phyloP scores from a whole-genome alignment of 2,888 invertebrate genomes.

The Acheta domesticus region DNA sequence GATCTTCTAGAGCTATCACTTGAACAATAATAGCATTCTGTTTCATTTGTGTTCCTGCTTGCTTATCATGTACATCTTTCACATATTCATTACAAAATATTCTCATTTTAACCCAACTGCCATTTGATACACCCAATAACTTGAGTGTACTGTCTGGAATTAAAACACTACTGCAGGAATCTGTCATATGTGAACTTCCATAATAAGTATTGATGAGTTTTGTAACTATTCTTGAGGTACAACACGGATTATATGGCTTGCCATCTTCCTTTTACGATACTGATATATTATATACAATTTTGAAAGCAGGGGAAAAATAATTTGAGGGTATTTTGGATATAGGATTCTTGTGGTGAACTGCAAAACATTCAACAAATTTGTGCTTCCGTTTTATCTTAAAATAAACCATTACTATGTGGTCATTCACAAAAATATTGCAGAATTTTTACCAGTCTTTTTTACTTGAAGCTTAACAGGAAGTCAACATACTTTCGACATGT shows the following conservation, averaged over 20 bases:
- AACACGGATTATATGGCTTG: neutral
- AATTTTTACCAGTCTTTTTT: too few relatives aligned
- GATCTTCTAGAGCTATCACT: neutral
- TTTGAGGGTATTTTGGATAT: neutral
- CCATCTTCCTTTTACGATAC: neutral
- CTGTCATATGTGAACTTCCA: too few relatives aligned
- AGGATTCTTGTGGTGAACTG: slow-evolving; percentile 25
- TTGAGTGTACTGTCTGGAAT: neutral
- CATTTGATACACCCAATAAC: neutral
- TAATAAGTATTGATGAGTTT: neutral
- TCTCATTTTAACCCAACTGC: slow-evolving; percentile 6
- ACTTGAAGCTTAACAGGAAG: too few relatives aligned
- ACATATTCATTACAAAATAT: neutral
- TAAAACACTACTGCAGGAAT: neutral
- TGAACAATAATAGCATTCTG: neutral
- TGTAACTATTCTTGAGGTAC: slow-evolving; percentile 18
- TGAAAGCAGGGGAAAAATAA: neutral
- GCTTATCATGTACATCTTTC: neutral
- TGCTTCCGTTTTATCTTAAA: too few relatives aligned
- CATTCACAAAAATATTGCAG: too few relatives aligned
- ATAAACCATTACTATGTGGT: too few relatives aligned
- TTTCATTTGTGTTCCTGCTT: neutral
- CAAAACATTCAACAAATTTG: slow-evolving; percentile 6
- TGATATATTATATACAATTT: neutral
- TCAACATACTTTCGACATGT: too few relatives aligned